Evolutionary conservation across 2,797 vertebrate genomes (phyloP), one percentile per base, ranked within the genome.

Genomic region (Tarsius wallacei): DNA sequence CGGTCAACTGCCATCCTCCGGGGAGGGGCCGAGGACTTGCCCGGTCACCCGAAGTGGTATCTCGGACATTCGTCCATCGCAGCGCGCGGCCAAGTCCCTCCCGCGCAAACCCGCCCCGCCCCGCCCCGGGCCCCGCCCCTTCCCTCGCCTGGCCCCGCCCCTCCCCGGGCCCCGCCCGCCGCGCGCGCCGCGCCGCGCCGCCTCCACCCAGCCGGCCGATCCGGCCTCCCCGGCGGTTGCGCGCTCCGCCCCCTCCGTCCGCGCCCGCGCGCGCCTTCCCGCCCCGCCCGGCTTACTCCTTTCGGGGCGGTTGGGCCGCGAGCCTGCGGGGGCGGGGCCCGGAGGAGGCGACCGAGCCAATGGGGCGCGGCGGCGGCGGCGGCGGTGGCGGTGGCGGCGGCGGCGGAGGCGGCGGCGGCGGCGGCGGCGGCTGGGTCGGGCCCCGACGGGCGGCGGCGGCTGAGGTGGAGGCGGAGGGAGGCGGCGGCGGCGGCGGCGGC

Each of bases 401-500:
- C 1, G 95, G 96, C 80, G 93, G 97, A 42, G 98, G 98, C 93
- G 93, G 95, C 13, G 8, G 97, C 47, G 19, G 95, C 13, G 8
- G 97, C 47, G 19, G 93, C 68, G 51, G 98, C 82, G 97, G 96
- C 97, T 97, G 98, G 93, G 85, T 93, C 91, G 28, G 78, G 97
- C 91, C 64, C 59, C 97, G 98, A 97, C 96, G 97, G 97, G 97
- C 85, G 96, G 97, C 96, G 90, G 98, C 97, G 98, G 95, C 96
- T 97, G 97, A 97, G 98, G 96, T 94, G 91, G 98, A 82, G 95
- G 97, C 94, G 91, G 98, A 97, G 98, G 98, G 95, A 78, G 98
- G 98, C 97, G 95, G 93, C 93, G 87, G 94, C 89, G 83, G 86
- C 63, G 95, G 73, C 28, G 83, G 21, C n/a, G 96, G 90, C 10